Evolutionary conservation across 1,140 invertebrate species (phyloP), one percentile per base, ranked within the genome.

Genomic region (Amyelois transitella): DNA sequence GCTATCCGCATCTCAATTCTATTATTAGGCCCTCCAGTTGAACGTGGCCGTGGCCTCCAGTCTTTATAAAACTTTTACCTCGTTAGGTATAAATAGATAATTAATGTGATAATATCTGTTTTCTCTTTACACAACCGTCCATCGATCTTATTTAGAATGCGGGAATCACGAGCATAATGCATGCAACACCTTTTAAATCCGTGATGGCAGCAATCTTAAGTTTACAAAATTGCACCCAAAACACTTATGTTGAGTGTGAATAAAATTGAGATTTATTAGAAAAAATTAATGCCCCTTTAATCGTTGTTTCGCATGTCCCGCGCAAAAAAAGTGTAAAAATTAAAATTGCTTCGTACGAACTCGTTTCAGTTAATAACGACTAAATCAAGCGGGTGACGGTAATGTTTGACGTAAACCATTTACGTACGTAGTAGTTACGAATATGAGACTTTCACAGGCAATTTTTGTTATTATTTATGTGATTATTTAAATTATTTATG

Each of bases 261-360:
- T 60, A 50, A 62, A 66, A 76, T 74, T 64, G 59, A 72, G 69
- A 60, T 58, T 64, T 72, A 62, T n/a, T n/a, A n/a, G n/a, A n/a
- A 66, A 66, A 67, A 64, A 68, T 56, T 69, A 67, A 72, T 72
- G 62, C 66, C 32, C 48, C 58, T 67, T 71, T 75, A 72, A 79
- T 79, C 63, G 72, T 53, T 55, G 57, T 47, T 54, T 79, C 55
- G 76, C 76, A 75, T 79, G 76, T 69, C 66, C 53, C 50, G 28
- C 19, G 52, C 58, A 66, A 73, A 74, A 77, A 70, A 64, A 62
- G 32, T 38, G 32, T 38, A 38, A 38, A 38, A 38, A 38, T 38
- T 38, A 60, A 59, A 66, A 66, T 67, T 53, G 64, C 54, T 60
- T 58, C 44, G 44, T 60, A 62, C 49, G 45, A 58, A 63, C 52